Evolutionary conservation across 2,113 vertebrate species (phyloP).

Genomic region (Hippocampus barbouri): DNA sequence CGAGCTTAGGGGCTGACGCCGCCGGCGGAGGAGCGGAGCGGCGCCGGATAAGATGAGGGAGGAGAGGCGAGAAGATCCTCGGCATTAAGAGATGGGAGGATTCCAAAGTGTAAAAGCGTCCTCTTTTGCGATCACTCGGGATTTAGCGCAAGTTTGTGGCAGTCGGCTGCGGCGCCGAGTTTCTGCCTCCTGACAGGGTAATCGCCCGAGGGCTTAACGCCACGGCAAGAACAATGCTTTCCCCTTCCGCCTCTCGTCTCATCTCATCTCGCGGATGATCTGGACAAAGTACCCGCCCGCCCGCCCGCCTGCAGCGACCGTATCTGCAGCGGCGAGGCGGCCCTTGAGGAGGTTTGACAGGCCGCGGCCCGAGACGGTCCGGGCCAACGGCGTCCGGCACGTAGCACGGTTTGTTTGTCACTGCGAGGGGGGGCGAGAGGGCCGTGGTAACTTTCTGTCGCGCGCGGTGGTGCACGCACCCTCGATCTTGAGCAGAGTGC

Average conservation of each 20-base stretch:
- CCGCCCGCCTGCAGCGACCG: conserved; percentile 49
- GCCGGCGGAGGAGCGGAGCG: conserved; percentile 67
- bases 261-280: conserved; percentile 73
- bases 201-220: conserved; percentile 74
- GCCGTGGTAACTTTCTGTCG: background rate
- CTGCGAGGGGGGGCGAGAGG: conserved; percentile 1
- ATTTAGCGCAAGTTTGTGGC: conserved; percentile 77
- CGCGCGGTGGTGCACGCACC: background rate
- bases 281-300: conserved; percentile 69
- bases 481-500: background rate
- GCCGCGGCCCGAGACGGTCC: conserved; percentile 49
- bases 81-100: conserved; percentile 74
- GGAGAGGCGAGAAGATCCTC: conserved; percentile 66
- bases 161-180: conserved; percentile 68
- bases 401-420: conserved; percentile 56
- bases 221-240: conserved; percentile 73
- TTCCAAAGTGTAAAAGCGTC: conserved; percentile 76
- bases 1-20: conserved; percentile 70
- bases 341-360: conserved; percentile 58
- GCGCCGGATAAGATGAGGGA: conserved; percentile 71
- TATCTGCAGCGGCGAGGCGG: conserved; percentile 59
- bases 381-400: conserved; percentile 40
- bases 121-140: conserved; percentile 75
- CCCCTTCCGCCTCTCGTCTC: conserved; percentile 71
- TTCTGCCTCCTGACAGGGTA: conserved; percentile 75